phyloP scores from a whole-genome alignment of 2,797 vertebrate species.

The Zenarchopterus dispar region DNA sequence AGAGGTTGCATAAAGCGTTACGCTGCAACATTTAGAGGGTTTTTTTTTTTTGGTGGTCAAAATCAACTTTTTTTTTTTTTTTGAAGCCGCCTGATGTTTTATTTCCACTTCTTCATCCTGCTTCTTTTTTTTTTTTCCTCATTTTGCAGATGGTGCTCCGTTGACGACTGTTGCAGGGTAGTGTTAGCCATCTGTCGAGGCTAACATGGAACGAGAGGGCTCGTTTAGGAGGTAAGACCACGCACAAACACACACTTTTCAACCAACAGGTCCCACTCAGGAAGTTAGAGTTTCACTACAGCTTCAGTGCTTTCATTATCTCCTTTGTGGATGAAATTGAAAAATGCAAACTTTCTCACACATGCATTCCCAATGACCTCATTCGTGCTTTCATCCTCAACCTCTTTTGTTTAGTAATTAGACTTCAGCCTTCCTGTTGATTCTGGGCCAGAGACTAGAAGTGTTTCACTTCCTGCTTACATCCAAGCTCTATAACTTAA shows the following conservation, averaged over 20 bases:
- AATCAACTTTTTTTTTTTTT: no score
- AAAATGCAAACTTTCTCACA: conserved; percentile 26
- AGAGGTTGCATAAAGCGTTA: no score
- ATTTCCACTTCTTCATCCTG: neutral
- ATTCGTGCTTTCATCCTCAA: conserved; percentile 59
- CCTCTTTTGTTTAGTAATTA: conserved; percentile 66
- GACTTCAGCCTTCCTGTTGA: conserved; percentile 54
- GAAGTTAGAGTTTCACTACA: conserved; percentile 13
- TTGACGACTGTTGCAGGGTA: neutral
- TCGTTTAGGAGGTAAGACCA: conserved; percentile 69
- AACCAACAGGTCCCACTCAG: conserved; percentile 6
- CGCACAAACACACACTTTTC: conserved; percentile 5
- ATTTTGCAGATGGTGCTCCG: conserved; percentile 52
- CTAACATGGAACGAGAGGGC: conserved; percentile 75
- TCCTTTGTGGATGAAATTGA: conserved; percentile 34
- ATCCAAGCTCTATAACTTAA: neutral
- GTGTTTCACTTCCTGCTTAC: conserved; percentile 14
- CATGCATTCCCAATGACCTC: conserved; percentile 66
- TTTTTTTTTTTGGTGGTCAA: neutral
- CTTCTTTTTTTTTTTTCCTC: neutral
- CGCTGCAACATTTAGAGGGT: no score
- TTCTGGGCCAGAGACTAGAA: conserved; percentile 24
- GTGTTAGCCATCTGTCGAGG: conserved; percentile 40
- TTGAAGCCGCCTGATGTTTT: neutral
- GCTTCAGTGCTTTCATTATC: neutral